A percentile compares a stretch with the other conserved stretches of the same genome.
These are phyloP conservation scores for Pecten maximus DNA, from an alignment of 2,888 invertebrate species.

Conservation along the genomic window DNA sequence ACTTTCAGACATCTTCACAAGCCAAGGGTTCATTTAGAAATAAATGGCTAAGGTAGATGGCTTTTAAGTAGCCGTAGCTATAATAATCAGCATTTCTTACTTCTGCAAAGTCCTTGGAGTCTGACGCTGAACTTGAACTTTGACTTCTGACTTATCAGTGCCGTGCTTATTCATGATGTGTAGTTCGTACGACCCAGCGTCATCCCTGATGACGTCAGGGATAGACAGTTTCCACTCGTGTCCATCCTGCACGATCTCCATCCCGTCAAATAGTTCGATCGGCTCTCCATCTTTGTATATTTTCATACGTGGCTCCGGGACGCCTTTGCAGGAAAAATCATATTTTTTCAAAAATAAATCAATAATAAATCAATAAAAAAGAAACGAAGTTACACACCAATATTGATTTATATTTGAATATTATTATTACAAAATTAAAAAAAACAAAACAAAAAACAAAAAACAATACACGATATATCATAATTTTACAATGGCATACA, in stretches of 20 bases:
- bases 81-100: neutral
- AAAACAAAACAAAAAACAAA: too few relatives aligned
- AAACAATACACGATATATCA: too few relatives aligned
- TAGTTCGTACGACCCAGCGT: slow-evolving; percentile 75
- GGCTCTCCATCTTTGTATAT: slow-evolving; percentile 52
- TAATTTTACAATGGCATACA: too few relatives aligned
- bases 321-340: neutral
- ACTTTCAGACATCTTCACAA: too few relatives aligned
- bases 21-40: too few relatives aligned
- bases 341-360: neutral
- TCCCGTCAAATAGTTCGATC: slow-evolving; percentile 45
- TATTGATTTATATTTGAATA: too few relatives aligned
- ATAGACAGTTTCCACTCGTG: slow-evolving; percentile 68
- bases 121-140: slow-evolving; percentile 14
- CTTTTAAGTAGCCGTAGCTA: too few relatives aligned
- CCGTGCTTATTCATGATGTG: slow-evolving; percentile 47
- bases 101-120: neutral
- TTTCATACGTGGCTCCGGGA: slow-evolving; percentile 47
- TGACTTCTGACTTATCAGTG: slow-evolving; percentile 42
- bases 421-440: too few relatives aligned
- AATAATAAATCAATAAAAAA: too few relatives aligned
- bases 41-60: too few relatives aligned
- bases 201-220: slow-evolving; percentile 58
- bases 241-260: slow-evolving; percentile 54
- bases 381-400: too few relatives aligned